These are phyloP conservation scores for Holotrichia oblita DNA, from an alignment of 1,140 invertebrate genomes.

Conservation along the genomic window DNA sequence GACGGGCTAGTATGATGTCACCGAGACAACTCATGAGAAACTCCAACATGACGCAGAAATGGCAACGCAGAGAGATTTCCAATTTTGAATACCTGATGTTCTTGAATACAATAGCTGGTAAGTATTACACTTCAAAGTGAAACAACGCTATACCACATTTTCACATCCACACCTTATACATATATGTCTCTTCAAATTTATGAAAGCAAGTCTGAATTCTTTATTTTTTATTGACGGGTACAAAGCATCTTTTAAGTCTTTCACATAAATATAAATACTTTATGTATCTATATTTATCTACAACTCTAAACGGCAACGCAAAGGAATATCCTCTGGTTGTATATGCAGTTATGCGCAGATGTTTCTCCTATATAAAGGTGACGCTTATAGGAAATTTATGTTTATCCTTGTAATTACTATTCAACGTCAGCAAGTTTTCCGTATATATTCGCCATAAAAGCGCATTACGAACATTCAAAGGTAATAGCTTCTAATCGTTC, in stretches of 20 bases:
- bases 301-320: background rate
- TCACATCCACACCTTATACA: no score
- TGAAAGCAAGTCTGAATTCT: no score
- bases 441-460: conserved; percentile 33
- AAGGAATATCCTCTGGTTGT: background rate
- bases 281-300: conserved; percentile 14
- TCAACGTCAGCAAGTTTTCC: conserved; percentile 13
- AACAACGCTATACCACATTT: no score
- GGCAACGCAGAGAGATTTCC: conserved; percentile 97
- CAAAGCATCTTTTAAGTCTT: conserved; percentile 20
- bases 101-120: conserved; percentile 98
- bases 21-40: conserved; percentile 97
- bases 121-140: no score
- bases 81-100: conserved; percentile 99
- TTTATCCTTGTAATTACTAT: conserved; percentile 21
- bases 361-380: conserved; percentile 17
- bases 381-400: background rate
- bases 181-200: no score
- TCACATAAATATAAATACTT: conserved; percentile 3
- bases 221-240: background rate
- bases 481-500: conserved; percentile 39
- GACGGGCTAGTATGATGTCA: conserved; percentile 97
- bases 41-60: conserved; percentile 99
- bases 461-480: conserved; percentile 27
- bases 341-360: conserved; percentile 23